Base-by-base conservation (phyloP, 2,113 vertebrate genomes). In the Macrotus californicus region DNA sequence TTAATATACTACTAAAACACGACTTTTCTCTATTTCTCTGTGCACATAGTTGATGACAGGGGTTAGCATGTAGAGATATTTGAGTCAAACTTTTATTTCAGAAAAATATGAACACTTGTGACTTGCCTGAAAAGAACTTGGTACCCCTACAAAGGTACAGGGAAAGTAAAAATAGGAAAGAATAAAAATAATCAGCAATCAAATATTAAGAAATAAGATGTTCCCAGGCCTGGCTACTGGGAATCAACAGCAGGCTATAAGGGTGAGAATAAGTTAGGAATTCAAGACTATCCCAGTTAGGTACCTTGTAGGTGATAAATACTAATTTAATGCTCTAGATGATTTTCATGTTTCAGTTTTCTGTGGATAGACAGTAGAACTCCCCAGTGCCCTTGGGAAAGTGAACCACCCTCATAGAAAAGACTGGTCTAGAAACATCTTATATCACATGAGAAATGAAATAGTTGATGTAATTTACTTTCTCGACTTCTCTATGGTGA, bases 271-370 rank as follows among this genome's bases (percentile, higher is more conserved):
- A 92, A 59, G 12, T 61, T 70, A 86, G 56, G 41, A 73, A 80
- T 87, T 95, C 54, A 61, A 16, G 36, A 48, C 31, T 87, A 8
- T 52, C 50, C 41, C 69, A 86, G 36, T 67, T 94, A 73, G 56
- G 4, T 87, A 52, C 76, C 43, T 92, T 92, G 24, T 52, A 13
- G n/a, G 6, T 34, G 18, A 70, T 88, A 91, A 75, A 64, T 41
- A 48, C 21, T 79, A 83, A 94, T 64, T 67, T 91, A 96, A 91
- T 85, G 46, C 9, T 91, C 1, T 50, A 88, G 86, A 31, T 90
- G 48, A 88, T 93, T 87, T 91, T 95, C 18, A 34, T 91, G 56
- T 86, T 93, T 83, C 13, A 84, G 18, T 90, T 86, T 95, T 41
- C 41, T 66, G 8, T 10, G 10, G 26, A 12, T 95, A 84, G 41